Conservation (phyloP, 2,113 vertebrate species). For the Laterallus jamaicensis region DNA sequence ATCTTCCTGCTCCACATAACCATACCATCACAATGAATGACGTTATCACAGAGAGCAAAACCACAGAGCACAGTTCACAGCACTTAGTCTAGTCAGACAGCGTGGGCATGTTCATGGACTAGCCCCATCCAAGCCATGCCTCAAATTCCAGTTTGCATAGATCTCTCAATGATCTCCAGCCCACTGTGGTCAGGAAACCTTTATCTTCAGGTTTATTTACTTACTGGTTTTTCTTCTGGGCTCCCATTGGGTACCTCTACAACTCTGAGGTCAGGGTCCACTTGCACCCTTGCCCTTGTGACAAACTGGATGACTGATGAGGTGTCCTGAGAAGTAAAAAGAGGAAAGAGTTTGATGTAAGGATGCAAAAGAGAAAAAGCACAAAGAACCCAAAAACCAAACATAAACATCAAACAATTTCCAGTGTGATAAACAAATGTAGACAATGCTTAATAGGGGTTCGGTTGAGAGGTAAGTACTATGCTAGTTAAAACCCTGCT, state of each 20-base stretch:
- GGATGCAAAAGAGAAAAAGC: too few species aligned
- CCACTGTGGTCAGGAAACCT: neutral
- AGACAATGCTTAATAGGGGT: neutral
- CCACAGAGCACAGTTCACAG: neutral
- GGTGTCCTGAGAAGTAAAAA: constrained; percentile 83
- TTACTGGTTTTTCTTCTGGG: constrained; percentile 88
- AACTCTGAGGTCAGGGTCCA: constrained; percentile 77
- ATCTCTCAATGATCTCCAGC: neutral
- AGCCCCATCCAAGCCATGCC: neutral
- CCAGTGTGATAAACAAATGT: neutral
- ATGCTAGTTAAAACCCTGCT: neutral
- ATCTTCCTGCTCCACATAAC: neutral
- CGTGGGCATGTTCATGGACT: neutral
- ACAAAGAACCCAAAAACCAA: neutral
- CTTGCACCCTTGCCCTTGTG: constrained; percentile 82
- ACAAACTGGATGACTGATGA: constrained; percentile 97
- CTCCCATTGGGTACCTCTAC: constrained; percentile 85
- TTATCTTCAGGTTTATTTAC: constrained; percentile 58
- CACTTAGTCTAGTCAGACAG: neutral
- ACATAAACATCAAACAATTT: neutral
- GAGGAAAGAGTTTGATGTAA: neutral
- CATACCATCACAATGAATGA: too few species aligned
- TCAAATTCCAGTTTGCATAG: neutral
- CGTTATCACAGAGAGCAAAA: neutral
- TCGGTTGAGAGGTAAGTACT: neutral